Percentiles rank a stretch among this genome's conserved stretches.
phyloP scores from a whole-genome alignment of 2,888 invertebrate species.

The Drosophila maculinotata region DNA sequence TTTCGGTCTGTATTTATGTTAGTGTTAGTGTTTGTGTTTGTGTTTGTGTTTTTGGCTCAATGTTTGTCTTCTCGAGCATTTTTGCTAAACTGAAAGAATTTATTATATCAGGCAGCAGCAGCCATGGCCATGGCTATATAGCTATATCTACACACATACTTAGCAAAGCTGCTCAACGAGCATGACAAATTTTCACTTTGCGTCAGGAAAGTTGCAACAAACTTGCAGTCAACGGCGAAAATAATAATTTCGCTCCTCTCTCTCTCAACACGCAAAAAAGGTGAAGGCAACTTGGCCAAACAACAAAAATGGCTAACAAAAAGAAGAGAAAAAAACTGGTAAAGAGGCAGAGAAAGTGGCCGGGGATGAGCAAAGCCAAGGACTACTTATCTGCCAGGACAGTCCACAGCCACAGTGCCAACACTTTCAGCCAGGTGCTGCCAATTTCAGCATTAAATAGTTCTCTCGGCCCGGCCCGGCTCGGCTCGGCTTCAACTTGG shows the following conservation, averaged over 20 bases:
- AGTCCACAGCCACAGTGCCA: conserved; percentile 52
- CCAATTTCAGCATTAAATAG: conserved; percentile 77
- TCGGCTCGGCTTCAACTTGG: conserved; percentile 15
- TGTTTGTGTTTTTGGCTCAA: conserved; percentile 38
- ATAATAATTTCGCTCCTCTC: conserved; percentile 58
- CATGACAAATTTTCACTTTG: conserved; percentile 80
- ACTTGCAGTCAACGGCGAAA: conserved; percentile 73
- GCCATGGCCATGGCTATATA: conserved; percentile 19
- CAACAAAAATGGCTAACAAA: conserved; percentile 27
- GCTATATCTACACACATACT: conserved; percentile 41
- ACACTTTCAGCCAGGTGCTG: conserved; percentile 71
- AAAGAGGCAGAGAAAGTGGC: conserved; percentile 3
- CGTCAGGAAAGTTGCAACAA: conserved; percentile 74
- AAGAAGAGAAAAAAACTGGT: too few species aligned
- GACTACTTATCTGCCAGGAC: conserved; percentile 69
- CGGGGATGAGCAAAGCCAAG: conserved; percentile 31
- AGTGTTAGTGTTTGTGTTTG: conserved; percentile 36
- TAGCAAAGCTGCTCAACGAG: conserved; percentile 69
- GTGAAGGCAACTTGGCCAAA: conserved; percentile 32
- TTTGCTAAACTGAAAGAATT: conserved; percentile 76
- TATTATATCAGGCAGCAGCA: conserved; percentile 63
- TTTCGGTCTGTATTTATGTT: conserved; percentile 73
- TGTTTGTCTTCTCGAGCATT: conserved; percentile 67
- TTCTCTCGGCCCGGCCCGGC: conserved; percentile 31
- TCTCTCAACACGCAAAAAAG: conserved; percentile 37